phyloP scores from a whole-genome alignment of 1,140 invertebrate genomes.

The Microvelia longipes region DNA sequence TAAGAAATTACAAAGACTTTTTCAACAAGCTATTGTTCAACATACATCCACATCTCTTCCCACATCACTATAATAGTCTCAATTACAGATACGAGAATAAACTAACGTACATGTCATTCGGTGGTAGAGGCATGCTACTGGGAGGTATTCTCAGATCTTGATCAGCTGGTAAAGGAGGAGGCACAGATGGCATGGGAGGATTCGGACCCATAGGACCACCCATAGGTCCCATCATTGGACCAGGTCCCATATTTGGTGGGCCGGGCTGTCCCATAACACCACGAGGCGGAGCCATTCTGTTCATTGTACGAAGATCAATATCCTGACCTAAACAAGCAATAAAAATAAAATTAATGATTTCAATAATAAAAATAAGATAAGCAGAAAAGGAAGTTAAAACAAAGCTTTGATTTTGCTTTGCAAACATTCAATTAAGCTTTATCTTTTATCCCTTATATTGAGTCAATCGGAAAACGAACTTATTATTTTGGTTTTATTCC shows the following conservation, averaged over 20 bases:
- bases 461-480: too few relatives aligned
- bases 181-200: too few relatives aligned
- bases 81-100: too few relatives aligned
- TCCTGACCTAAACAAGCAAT: constrained; percentile 24
- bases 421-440: too few relatives aligned
- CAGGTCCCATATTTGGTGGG: not conserved
- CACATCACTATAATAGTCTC: too few relatives aligned
- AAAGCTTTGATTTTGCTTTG: too few relatives aligned
- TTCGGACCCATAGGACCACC: not conserved
- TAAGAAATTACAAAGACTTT: too few relatives aligned
- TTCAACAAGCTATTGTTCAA: too few relatives aligned
- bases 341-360: constrained; percentile 7
- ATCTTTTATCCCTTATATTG: too few relatives aligned
- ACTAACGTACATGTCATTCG: not conserved
- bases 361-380: not conserved
- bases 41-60: too few relatives aligned
- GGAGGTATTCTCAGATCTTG: constrained; percentile 44
- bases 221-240: not conserved
- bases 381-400: too few relatives aligned
- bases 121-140: constrained; percentile 6
- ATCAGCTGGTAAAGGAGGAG: constrained; percentile 29
- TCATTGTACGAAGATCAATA: constrained; percentile 35
- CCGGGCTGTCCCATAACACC: not conserved
- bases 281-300: constrained; percentile 31
- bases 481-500: too few relatives aligned